Base-by-base conservation (phyloP, 2,797 vertebrate genomes). In the Sitta carolinensis region DNA sequence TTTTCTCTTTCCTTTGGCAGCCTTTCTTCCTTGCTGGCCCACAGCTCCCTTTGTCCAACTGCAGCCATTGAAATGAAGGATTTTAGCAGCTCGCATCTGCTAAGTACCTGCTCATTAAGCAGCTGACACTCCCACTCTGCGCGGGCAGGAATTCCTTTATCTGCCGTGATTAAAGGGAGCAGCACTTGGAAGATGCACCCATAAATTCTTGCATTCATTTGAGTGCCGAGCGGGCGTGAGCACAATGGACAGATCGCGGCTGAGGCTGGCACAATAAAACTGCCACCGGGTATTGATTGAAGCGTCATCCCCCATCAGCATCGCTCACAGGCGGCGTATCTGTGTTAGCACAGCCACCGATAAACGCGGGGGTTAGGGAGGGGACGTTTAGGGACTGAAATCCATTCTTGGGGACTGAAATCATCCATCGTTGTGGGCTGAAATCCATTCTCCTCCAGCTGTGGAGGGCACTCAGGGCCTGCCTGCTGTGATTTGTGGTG, bases 121-220 rank as follows among this genome's bases (percentile, higher is more conserved):
- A 90, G 83, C 75, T 54, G 79, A 75, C 89, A 75, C 22, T 72
- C 62, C 51, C 77, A 38, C 89, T 91, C 89, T 61, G 82, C 62
- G 64, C 73, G 82, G 69, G 91, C 76, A 90, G 63, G 76, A 83
- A 68, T 78, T 58, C 80, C 93, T 95, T 93, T 88, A 85, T 94
- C 85, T 55, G 69, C 43, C 7, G 45, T 42, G 83, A 78, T 87
- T 78, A 72, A 93, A 78, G 50, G 75, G 66, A 92, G 58, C 68
- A 87, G 94, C 82, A 8, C 69, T 90, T 72, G 40, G 7, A 40
- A 76, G 87, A 88, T 36, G 90, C 62, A 18, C 90, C 90, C 67
- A 79, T 94, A 91, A 91, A 95, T 96, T 69, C 74, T n/a, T 40
- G 83, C 85, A 43, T 88, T 75, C 94, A 30, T 89, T 89, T 17